A percentile compares a stretch with the other conserved stretches of the same genome.
Evolutionary conservation across 2,113 vertebrate genomes (phyloP).

Genomic region (Ceyx margarethae): DNA sequence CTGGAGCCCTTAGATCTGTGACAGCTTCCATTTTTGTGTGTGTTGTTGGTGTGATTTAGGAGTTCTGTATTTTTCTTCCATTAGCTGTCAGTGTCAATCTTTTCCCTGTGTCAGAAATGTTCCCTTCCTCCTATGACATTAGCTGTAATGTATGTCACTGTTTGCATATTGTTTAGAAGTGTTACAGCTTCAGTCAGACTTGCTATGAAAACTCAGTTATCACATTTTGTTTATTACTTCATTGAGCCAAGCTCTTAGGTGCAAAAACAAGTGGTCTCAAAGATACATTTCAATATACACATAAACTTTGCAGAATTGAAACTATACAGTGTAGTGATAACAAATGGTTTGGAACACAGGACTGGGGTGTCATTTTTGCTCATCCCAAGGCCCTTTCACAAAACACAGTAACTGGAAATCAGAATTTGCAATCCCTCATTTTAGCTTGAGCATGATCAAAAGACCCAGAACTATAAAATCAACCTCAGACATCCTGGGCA

Average conservation of each 20-base stretch:
- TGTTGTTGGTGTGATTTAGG: background rate
- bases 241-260: background rate
- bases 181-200: background rate
- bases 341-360: background rate
- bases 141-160: background rate
- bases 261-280: background rate
- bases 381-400: background rate
- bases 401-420: background rate
- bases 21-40: conserved; percentile 3
- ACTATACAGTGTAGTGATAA: background rate
- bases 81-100: background rate
- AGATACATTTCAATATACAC: background rate
- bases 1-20: background rate
- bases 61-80: background rate
- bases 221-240: background rate
- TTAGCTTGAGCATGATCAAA: background rate
- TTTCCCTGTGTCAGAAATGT: background rate
- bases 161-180: background rate
- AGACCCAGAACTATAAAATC: background rate
- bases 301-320: background rate
- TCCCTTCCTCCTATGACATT: background rate
- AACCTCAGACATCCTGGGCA: background rate
- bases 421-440: background rate
- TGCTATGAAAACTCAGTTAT: background rate
- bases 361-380: background rate